These are phyloP conservation scores for Solea solea DNA, from an alignment of 2,113 vertebrate genomes.

Conservation along the genomic window DNA sequence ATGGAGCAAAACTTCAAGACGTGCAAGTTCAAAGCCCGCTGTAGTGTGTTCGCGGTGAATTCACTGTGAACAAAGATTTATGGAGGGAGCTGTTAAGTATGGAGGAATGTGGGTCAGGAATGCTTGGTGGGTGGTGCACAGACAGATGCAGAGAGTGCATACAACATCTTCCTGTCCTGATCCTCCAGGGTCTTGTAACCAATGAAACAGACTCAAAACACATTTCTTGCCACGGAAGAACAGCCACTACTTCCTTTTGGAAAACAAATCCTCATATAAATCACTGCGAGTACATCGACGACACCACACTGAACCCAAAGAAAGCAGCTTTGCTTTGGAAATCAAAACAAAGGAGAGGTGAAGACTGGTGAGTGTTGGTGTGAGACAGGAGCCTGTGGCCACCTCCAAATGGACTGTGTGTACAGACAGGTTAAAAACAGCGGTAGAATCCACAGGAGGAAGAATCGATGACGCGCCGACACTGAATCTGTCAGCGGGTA, in stretches of 20 bases:
- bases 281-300: conserved; percentile 13
- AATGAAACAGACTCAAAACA: conserved; percentile 39
- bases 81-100: conserved; percentile 33
- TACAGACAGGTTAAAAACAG: conserved; percentile 28
- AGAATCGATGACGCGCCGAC: conserved; percentile 56
- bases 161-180: conserved; percentile 29
- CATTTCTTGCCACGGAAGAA: conserved; percentile 18
- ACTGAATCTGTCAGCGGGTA: conserved; percentile 43
- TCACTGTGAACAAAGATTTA: conserved; percentile 20
- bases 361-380: neutral
- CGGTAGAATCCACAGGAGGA: neutral
- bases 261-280: neutral
- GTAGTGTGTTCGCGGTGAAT: conserved; percentile 40
- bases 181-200: conserved; percentile 41
- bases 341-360: conserved; percentile 14
- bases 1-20: conserved; percentile 19
- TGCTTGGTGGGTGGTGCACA: conserved; percentile 53
- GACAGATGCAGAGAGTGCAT: conserved; percentile 25
- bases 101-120: conserved; percentile 69
- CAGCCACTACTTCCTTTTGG: neutral
- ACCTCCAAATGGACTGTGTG: conserved; percentile 34
- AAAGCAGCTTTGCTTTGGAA: conserved; percentile 11
- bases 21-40: conserved; percentile 34
- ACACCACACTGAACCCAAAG: conserved; percentile 16
- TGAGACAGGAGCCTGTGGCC: conserved; percentile 9